These are phyloP conservation scores for Zygogramma bicolorata DNA, from an alignment of 2,888 invertebrate species.

Conservation along the genomic window DNA sequence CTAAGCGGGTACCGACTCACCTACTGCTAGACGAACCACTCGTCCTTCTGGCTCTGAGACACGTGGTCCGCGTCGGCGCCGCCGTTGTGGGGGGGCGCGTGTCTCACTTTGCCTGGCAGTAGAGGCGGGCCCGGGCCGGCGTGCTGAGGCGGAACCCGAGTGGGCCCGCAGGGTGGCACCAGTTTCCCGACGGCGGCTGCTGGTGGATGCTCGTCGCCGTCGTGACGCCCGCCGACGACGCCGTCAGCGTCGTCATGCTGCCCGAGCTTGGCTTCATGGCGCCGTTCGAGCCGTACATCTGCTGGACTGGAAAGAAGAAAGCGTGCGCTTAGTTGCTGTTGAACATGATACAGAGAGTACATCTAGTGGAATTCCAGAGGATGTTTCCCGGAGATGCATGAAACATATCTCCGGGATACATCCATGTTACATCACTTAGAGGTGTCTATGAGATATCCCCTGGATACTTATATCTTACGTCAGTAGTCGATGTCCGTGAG, in stretches of 20 bases:
- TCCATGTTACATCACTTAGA: too few species aligned
- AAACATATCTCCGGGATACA: too few species aligned
- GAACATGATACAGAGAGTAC: too few species aligned
- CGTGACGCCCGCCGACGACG: constrained; percentile 59
- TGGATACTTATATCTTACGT: too few species aligned
- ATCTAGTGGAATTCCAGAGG: too few species aligned
- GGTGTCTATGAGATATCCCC: too few species aligned
- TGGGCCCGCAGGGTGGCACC: constrained; percentile 94
- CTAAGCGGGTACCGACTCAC: constrained; percentile 62
- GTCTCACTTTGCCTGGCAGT: constrained; percentile 79
- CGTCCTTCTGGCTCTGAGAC: constrained; percentile 84
- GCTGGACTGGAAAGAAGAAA: constrained; percentile 74
- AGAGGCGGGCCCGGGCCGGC: constrained; percentile 80
- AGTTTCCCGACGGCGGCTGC: constrained; percentile 95
- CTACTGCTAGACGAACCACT: constrained; percentile 88
- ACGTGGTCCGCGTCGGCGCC: constrained; percentile 65
- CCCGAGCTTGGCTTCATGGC: constrained; percentile 73
- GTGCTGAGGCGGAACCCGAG: constrained; percentile 68
- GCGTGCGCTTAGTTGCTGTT: too few species aligned
- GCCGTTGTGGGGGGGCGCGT: constrained; percentile 58
- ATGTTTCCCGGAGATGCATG: too few species aligned
- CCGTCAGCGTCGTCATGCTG: constrained; percentile 70
- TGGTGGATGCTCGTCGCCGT: constrained; percentile 73
- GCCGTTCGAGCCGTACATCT: constrained; percentile 80
- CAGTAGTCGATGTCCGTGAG: too few species aligned